A percentile compares a stretch with the other conserved stretches of the same genome.
Evolutionary conservation across 2,888 invertebrate genomes (phyloP).

Genomic region (Pyralis farinalis): DNA sequence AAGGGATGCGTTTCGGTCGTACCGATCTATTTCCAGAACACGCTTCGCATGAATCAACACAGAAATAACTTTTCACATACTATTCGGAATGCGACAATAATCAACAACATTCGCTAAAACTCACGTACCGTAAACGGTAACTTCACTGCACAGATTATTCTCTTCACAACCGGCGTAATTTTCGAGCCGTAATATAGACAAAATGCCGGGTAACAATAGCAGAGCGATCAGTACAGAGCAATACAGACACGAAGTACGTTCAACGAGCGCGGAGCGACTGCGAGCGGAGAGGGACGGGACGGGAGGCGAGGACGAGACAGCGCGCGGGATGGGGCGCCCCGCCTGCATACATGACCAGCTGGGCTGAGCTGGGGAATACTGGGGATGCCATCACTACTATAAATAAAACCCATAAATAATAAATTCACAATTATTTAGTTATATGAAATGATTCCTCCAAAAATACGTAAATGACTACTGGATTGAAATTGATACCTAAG

Average conservation of each 20-base stretch:
- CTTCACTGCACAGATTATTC: conserved; percentile 67
- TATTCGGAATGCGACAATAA: conserved; percentile 63
- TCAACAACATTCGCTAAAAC: conserved; percentile 55
- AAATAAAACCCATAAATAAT: too few relatives aligned
- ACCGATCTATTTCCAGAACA: conserved; percentile 77
- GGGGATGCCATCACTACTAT: conserved; percentile 30
- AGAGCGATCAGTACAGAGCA: conserved; percentile 42
- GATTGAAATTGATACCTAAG: too few relatives aligned
- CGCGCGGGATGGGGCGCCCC: conserved; percentile 20
- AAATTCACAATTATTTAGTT: too few relatives aligned
- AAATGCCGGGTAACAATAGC: conserved; percentile 62
- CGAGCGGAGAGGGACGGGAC: conserved; percentile 34
- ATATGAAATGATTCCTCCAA: too few relatives aligned
- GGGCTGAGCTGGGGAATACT: too few relatives aligned
- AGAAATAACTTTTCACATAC: conserved; percentile 78
- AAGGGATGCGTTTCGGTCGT: conserved; percentile 70
- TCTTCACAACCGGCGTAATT: conserved; percentile 54
- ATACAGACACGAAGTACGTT: conserved; percentile 63
- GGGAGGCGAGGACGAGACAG: conserved; percentile 16
- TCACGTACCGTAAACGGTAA: conserved; percentile 76
- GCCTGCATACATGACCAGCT: conserved; percentile 22
- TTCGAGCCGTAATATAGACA: conserved; percentile 59
- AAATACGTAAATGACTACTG: too few relatives aligned
- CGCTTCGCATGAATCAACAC: conserved; percentile 79
- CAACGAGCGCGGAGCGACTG: conserved; percentile 72